A percentile compares a stretch with the other conserved stretches of the same genome.
These are phyloP conservation scores for Podarcis raffonei DNA, from an alignment of 2,113 vertebrate genomes.

Conservation along the genomic window DNA sequence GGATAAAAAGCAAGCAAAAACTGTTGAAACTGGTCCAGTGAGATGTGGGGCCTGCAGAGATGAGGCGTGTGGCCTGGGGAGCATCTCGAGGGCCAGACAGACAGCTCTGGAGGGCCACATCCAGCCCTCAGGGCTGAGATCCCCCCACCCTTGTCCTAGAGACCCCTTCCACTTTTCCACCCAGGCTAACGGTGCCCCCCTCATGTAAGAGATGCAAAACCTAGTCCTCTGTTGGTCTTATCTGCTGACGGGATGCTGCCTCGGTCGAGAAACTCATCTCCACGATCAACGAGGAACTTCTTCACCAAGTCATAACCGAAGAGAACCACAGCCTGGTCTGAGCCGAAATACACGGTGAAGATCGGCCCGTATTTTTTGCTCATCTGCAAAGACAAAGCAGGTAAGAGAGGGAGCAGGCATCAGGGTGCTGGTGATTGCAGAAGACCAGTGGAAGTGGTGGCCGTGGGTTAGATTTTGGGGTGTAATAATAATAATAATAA, in stretches of 20 bases:
- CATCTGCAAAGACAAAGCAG: neutral
- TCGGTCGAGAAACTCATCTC: neutral
- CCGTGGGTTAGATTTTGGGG: no score
- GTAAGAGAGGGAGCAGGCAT: neutral
- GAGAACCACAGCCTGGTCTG: neutral
- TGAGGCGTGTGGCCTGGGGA: no score
- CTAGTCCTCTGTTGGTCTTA: neutral
- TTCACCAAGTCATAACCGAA: neutral
- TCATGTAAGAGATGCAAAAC: neutral
- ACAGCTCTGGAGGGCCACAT: no score
- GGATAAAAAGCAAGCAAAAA: no score
- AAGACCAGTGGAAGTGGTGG: neutral
- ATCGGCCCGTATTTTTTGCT: neutral
- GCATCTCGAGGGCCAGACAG: no score
- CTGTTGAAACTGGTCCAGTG: no score
- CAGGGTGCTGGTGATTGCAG: neutral
- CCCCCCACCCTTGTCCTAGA: neutral
- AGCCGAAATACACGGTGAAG: slow-evolving; percentile 6
- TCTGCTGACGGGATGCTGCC: neutral
- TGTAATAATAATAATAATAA: no score
- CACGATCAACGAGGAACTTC: neutral
- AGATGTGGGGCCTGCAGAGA: no score
- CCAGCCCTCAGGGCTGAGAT: no score
- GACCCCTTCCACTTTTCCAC: neutral
- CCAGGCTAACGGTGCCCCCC: neutral